Evolutionary conservation across 2,797 vertebrate species (phyloP).

Genomic region (Halcyon smyrnensis): DNA sequence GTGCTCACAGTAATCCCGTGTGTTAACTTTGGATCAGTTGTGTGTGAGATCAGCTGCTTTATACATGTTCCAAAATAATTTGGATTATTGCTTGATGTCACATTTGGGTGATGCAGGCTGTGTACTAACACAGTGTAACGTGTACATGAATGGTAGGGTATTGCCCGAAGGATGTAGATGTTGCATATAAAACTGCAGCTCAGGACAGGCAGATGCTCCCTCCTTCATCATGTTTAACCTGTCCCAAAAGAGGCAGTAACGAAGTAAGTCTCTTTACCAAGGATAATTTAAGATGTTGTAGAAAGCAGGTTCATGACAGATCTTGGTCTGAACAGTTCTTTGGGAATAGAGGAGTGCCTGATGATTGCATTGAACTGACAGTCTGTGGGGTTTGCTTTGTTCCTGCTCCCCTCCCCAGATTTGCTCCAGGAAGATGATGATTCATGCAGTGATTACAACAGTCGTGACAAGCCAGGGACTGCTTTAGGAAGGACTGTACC

Average conservation of each 20-base stretch:
- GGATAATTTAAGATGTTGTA: no score
- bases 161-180: background rate
- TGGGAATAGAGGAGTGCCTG: background rate
- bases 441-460: constrained; percentile 81
- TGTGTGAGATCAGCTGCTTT: background rate
- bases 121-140: background rate
- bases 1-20: background rate
- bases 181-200: background rate
- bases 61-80: background rate
- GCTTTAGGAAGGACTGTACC: constrained; percentile 78
- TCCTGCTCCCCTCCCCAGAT: constrained; percentile 56
- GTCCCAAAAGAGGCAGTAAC: background rate
- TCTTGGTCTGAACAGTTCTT: background rate
- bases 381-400: background rate
- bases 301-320: background rate
- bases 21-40: background rate
- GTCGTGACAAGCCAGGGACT: constrained; percentile 70
- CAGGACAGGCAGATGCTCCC: background rate
- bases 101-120: background rate
- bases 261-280: background rate
- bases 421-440: constrained; percentile 69
- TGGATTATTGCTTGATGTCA: background rate
- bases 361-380: background rate
- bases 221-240: background rate
- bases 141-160: background rate